Evolutionary conservation across 2,888 invertebrate species (phyloP).

Genomic region (Lingula anatina): DNA sequence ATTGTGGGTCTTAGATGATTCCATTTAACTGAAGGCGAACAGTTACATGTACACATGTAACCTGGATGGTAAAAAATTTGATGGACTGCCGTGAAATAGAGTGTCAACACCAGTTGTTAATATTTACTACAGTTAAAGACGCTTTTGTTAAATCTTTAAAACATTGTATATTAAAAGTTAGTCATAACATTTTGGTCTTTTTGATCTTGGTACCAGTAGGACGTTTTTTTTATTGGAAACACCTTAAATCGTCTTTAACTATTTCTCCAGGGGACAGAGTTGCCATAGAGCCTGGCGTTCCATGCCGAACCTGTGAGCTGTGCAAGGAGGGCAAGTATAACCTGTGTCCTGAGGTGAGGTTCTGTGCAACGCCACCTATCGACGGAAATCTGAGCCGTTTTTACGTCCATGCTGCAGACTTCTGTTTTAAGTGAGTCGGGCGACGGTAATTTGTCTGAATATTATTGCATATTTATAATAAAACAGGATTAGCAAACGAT

Average conservation of each 20-base stretch:
- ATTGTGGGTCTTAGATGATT: not conserved
- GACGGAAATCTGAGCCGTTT: constrained; percentile 26
- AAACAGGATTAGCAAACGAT: no score
- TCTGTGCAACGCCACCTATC: constrained; percentile 38
- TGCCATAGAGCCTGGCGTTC: constrained; percentile 33
- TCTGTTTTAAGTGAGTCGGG: constrained; percentile 30
- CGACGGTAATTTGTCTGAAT: constrained; percentile 1
- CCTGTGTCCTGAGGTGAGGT: constrained; percentile 31
- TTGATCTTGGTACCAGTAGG: no score
- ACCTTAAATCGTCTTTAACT: no score
- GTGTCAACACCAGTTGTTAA: no score
- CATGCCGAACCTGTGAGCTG: constrained; percentile 25
- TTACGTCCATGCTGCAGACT: constrained; percentile 31
- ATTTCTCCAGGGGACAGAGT: constrained; percentile 28
- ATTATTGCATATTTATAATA: not conserved
- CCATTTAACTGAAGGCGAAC: no score
- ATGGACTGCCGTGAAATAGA: no score
- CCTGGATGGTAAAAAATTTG: no score
- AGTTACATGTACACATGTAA: not conserved
- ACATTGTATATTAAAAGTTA: no score
- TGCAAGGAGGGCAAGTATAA: constrained; percentile 33
- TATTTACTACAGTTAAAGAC: no score
- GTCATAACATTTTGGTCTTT: no score
- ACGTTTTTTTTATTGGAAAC: no score
- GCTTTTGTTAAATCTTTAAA: no score